A percentile compares a stretch with the other conserved stretches of the same genome.
These are phyloP conservation scores for Lasiommata megera DNA, from an alignment of 2,888 invertebrate genomes.

Conservation along the genomic window DNA sequence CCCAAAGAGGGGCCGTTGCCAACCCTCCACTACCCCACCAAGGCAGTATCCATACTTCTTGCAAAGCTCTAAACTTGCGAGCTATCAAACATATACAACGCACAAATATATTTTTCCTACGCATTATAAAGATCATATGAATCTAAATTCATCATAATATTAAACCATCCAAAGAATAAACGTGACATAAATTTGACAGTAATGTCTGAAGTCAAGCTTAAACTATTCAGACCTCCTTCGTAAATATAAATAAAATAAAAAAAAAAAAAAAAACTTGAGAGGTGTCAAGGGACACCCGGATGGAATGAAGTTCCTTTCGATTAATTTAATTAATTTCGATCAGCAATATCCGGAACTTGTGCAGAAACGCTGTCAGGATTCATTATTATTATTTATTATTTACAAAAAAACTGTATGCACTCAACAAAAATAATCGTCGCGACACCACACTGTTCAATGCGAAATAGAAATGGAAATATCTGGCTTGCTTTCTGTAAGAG, in stretches of 20 bases:
- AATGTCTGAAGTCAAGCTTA: neutral
- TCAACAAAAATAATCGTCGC: too few species aligned
- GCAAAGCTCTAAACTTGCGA: constrained; percentile 61
- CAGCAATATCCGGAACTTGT: too few species aligned
- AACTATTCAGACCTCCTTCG: neutral
- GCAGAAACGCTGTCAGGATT: too few species aligned
- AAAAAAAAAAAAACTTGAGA: too few species aligned
- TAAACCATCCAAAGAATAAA: constrained; percentile 3
- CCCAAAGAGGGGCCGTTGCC: constrained; percentile 60
- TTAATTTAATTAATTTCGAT: too few species aligned
- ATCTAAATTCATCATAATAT: constrained; percentile 9
- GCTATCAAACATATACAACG: constrained; percentile 57
- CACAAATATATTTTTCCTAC: constrained; percentile 61
- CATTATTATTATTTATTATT: too few species aligned
- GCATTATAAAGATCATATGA: constrained; percentile 59
- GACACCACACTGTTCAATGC: too few species aligned
- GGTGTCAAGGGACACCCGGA: too few species aligned
- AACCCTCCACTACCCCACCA: constrained; percentile 70
- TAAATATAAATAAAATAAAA: neutral
- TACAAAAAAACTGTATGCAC: too few species aligned
- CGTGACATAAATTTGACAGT: neutral
- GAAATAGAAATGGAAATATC: too few species aligned
- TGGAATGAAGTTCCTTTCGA: too few species aligned
- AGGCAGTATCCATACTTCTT: constrained; percentile 70
- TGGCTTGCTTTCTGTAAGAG: too few species aligned